These are phyloP conservation scores for Anaspis maculata DNA, from an alignment of 2,888 invertebrate species.

Conservation along the genomic window DNA sequence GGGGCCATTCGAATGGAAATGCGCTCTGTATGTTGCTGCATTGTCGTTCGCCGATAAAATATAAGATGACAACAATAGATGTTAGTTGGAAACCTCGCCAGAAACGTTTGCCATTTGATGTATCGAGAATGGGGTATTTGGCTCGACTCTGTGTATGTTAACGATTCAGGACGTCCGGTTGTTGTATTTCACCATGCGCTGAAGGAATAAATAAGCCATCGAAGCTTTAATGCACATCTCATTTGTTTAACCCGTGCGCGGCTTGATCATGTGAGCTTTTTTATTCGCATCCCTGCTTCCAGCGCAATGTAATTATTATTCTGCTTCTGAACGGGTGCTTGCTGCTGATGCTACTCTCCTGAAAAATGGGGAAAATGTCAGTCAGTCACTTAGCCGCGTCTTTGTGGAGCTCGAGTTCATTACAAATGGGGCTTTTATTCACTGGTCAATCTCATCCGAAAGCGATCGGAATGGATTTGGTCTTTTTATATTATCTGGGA, in stretches of 20 bases:
- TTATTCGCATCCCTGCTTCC: too few relatives aligned
- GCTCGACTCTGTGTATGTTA: constrained; percentile 34
- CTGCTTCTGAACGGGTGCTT: too few relatives aligned
- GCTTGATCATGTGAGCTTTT: too few relatives aligned
- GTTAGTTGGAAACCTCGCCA: constrained; percentile 36
- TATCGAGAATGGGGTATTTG: constrained; percentile 34
- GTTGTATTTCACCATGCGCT: constrained; percentile 39
- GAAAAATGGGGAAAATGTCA: too few relatives aligned
- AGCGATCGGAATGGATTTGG: constrained; percentile 39
- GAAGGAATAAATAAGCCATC: constrained; percentile 39
- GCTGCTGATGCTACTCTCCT: too few relatives aligned
- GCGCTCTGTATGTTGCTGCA: constrained; percentile 36
- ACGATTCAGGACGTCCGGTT: constrained; percentile 40
- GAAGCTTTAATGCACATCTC: constrained; percentile 23
- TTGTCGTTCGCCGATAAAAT: constrained; percentile 43
- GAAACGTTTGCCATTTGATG: constrained; percentile 32
- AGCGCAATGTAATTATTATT: too few relatives aligned
- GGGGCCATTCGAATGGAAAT: constrained; percentile 44
- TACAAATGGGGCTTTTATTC: constrained; percentile 43
- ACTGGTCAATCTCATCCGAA: constrained; percentile 42
- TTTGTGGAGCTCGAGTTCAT: constrained; percentile 35
- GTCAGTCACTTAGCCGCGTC: too few relatives aligned
- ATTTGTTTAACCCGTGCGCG: constrained; percentile 24
- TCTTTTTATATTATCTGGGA: constrained; percentile 23
- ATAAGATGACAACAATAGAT: constrained; percentile 43